Base-by-base conservation (phyloP, 1,140 invertebrate species). In the Procambarus clarkii region DNA sequence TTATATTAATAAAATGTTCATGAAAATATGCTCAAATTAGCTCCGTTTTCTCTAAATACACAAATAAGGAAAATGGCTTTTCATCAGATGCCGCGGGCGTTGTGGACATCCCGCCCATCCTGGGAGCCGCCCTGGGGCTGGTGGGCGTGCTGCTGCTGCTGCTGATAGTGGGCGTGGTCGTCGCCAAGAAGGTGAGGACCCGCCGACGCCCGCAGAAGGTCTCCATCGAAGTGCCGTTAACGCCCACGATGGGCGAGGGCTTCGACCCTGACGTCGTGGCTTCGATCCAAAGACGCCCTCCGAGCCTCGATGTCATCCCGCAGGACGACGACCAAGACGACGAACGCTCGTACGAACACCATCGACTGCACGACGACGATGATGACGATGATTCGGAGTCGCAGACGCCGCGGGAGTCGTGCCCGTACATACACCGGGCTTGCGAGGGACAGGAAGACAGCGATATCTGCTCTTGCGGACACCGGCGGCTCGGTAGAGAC, bases 181-280 rank as follows among this genome's bases (percentile, higher is more conserved):
- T 89, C 48, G 60, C 45, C 87, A 81, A 64, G 50, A 81, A 78
- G 69, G 50, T 82, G 64, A 44, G 79, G 45, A 64, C 13, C 13
- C 18, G 13, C 18, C 64, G 64, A 45, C 79, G 87, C 8, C 79
- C 46, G 45, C 87, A 54, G 64, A 89, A 89, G 24, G 71, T 44
- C 3, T 11, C 87, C 15, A 50, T 79, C 21, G 80, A 82, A 50
- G 79, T 82, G 13, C 87, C 80, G 0, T 64, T 82, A 9, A 82
- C 79, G 15, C 79, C 87, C 48, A 74, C 79, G 15, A 46, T 34
- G 21, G 80, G 79, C 48, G 87, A 89, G 3, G 79, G 79, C 13
- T 89, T 89, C 44, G 87, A 89, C 79, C 87, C 87, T n/a, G 87
- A 89, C 46, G 87, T 89, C 4, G 87, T 89, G 79, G 79, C 79